Evolutionary conservation across 2,797 vertebrate species (phyloP).

Genomic region (Synanceia verrucosa): DNA sequence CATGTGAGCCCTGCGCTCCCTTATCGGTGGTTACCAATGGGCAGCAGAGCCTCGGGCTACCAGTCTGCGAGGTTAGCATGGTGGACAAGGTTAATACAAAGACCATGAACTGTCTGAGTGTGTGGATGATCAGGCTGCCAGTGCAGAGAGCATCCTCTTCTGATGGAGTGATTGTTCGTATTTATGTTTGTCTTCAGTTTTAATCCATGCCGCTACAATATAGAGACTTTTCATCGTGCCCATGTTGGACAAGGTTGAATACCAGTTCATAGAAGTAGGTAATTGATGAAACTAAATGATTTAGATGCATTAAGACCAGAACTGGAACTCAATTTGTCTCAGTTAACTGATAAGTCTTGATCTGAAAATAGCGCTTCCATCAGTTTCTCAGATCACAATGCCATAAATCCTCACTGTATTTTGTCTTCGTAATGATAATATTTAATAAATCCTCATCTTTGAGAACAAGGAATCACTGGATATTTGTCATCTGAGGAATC

Average conservation of each 20-base stretch:
- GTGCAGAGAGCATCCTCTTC: neutral
- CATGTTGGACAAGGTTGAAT: neutral
- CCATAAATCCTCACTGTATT: neutral
- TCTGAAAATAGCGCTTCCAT: neutral
- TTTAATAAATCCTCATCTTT: neutral
- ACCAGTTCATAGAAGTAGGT: neutral
- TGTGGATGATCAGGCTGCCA: neutral
- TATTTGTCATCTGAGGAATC: neutral
- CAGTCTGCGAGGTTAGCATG: slow-evolving; percentile 29
- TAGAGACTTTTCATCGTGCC: neutral
- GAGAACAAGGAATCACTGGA: neutral
- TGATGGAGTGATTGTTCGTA: neutral
- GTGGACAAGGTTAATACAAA: slow-evolving; percentile 28
- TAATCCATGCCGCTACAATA: neutral
- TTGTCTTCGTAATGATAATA: neutral
- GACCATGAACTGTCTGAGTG: slow-evolving; percentile 7
- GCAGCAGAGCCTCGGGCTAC: slow-evolving; percentile 43
- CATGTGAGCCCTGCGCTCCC: slow-evolving; percentile 39
- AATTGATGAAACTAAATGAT: neutral
- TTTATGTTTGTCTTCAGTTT: neutral
- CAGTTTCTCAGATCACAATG: neutral
- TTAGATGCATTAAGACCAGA: no score
- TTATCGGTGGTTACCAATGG: slow-evolving; percentile 38
- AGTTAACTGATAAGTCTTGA: neutral
- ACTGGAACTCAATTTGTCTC: neutral